phyloP scores from a whole-genome alignment of 2,797 vertebrate genomes.

The Margarornis squamiger region DNA sequence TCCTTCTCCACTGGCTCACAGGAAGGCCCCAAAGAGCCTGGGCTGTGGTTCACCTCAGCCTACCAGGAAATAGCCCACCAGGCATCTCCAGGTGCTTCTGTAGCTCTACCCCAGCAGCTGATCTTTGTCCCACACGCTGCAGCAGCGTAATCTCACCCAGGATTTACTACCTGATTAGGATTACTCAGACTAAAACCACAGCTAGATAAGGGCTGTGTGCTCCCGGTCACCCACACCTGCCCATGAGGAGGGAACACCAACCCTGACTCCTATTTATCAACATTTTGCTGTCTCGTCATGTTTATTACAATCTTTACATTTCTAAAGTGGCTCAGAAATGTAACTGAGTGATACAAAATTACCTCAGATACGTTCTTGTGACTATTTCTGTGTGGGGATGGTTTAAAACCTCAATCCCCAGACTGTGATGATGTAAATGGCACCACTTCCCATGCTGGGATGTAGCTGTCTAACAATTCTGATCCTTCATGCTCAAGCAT shows the following conservation, averaged over 20 bases:
- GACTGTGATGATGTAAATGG: not conserved
- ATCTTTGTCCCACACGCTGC: not conserved
- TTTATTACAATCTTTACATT: not conserved
- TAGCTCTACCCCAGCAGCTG: not conserved
- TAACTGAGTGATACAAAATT: not conserved
- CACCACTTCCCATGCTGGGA: not conserved
- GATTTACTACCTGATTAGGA: slow-evolving; percentile 32
- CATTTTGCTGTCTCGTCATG: not conserved
- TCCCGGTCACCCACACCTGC: not conserved
- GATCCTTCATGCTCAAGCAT: not conserved
- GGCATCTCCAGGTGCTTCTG: not conserved
- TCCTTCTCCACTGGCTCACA: not conserved
- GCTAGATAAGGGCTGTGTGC: not conserved
- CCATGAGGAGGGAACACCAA: not conserved
- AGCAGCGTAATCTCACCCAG: not conserved
- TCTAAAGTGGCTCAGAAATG: not conserved
- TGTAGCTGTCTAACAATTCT: not conserved
- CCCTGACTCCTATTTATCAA: not conserved
- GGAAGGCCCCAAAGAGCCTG: not conserved
- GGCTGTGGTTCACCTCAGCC: not conserved
- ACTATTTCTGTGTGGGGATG: not conserved
- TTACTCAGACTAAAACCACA: slow-evolving; percentile 1
- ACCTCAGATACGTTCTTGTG: not conserved
- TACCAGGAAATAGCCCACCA: not conserved
- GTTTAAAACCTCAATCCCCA: not conserved